Evolutionary conservation across 1,140 invertebrate species (phyloP).

Genomic region (Camponotus floridanus): DNA sequence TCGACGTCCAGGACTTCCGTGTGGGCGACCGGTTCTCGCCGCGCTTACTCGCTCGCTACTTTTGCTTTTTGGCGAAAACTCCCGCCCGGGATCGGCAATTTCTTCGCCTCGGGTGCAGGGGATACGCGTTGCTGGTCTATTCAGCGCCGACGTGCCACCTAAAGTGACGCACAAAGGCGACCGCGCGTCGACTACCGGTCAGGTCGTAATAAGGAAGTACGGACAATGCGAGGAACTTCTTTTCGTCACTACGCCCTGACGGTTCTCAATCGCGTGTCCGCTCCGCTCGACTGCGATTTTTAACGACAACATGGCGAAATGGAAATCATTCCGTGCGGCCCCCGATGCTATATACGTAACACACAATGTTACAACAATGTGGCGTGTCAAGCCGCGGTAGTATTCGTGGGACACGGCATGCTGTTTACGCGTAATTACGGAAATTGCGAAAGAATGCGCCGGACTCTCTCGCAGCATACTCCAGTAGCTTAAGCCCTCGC

Average conservation of each 20-base stretch:
- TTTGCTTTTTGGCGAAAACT: conserved; percentile 62
- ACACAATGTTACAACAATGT: conserved; percentile 1
- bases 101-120: conserved; percentile 26
- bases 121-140: conserved; percentile 60
- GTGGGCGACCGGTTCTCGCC: conserved; percentile 60
- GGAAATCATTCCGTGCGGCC: conserved; percentile 20
- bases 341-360: background rate
- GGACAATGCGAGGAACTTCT: conserved; percentile 72
- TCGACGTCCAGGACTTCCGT: conserved; percentile 62
- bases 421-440: conserved; percentile 48
- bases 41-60: conserved; percentile 25
- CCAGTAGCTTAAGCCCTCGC: conserved; percentile 15
- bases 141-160: conserved; percentile 67
- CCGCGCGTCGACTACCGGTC: conserved; percentile 71
- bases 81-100: conserved; percentile 3
- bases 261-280: conserved; percentile 63
- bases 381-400: conserved; percentile 4
- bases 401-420: conserved; percentile 34
- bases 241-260: conserved; percentile 31
- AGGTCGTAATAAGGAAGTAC: conserved; percentile 74
- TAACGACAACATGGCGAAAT: conserved; percentile 11
- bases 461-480: background rate
- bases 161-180: conserved; percentile 74
- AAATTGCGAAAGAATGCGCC: conserved; percentile 48
- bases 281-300: background rate